These are phyloP conservation scores for Lepilemur septentrionalis DNA, from an alignment of 2,797 vertebrate genomes.

Conservation along the genomic window DNA sequence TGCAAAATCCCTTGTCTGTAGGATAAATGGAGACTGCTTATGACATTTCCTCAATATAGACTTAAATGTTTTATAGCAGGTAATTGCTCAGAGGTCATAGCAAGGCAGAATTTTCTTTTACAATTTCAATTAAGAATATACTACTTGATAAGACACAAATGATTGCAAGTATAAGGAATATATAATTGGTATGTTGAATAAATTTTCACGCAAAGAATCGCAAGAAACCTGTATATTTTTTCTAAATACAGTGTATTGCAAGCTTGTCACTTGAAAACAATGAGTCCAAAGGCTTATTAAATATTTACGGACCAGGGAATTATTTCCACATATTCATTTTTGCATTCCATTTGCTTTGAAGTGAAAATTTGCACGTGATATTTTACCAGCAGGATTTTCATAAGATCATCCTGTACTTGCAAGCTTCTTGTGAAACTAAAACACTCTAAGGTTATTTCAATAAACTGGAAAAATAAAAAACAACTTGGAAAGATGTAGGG, in stretches of 20 bases:
- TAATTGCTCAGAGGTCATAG: neutral
- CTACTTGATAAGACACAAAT: neutral
- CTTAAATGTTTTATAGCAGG: neutral
- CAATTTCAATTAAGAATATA: neutral
- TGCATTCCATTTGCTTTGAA: constrained; percentile 50
- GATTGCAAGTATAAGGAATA: neutral
- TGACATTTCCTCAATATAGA: neutral
- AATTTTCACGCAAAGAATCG: constrained; percentile 1
- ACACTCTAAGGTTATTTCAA: constrained; percentile 7
- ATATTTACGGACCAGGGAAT: constrained; percentile 42
- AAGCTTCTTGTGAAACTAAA: constrained; percentile 12
- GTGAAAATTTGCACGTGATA: neutral
- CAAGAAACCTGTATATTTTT: neutral
- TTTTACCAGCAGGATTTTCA: constrained; percentile 9
- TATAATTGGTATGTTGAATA: neutral
- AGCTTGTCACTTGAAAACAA: neutral
- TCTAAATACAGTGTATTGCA: neutral
- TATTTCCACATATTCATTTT: constrained; percentile 47
- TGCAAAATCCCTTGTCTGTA: neutral
- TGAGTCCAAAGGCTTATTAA: neutral
- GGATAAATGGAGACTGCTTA: neutral
- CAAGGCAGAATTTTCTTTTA: neutral
- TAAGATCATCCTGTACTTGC: neutral
- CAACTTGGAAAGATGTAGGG: neutral
- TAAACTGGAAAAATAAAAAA: neutral